These are phyloP conservation scores for Streblospio benedicti DNA, from an alignment of 1,140 invertebrate species.

Conservation along the genomic window DNA sequence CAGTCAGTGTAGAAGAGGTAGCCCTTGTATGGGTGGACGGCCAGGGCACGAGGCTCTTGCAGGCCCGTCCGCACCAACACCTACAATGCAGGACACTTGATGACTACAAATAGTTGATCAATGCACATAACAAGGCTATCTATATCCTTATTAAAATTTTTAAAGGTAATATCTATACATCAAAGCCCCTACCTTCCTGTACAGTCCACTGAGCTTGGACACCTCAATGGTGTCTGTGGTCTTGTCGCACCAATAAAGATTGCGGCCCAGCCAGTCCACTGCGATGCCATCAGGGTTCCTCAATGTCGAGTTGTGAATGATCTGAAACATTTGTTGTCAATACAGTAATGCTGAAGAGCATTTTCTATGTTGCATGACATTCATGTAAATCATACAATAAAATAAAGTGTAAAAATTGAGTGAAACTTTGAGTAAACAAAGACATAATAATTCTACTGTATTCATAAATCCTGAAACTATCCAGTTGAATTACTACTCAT, in stretches of 20 bases:
- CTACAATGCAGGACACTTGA: too few relatives aligned
- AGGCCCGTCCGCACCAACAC: conserved; percentile 36
- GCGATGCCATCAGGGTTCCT: conserved; percentile 75
- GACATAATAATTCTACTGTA: too few relatives aligned
- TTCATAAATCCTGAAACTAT: too few relatives aligned
- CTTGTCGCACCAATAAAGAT: conserved; percentile 94
- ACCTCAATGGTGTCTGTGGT: conserved; percentile 91
- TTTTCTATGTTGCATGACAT: too few relatives aligned
- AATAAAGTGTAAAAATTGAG: too few relatives aligned
- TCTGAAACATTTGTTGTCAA: conserved; percentile 22
- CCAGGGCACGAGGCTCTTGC: conserved; percentile 82
- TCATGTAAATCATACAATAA: too few relatives aligned
- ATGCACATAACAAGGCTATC: too few relatives aligned
- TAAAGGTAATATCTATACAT: too few relatives aligned
- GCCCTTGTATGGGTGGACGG: conserved; percentile 70
- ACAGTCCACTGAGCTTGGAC: conserved; percentile 70
- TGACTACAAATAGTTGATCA: conserved; percentile 87
- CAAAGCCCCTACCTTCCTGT: conserved; percentile 72
- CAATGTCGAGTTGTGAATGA: conserved; percentile 32
- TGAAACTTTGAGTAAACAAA: too few relatives aligned
- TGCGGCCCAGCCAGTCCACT: conserved; percentile 90
- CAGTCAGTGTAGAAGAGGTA: conserved; percentile 94
- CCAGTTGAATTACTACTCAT: too few relatives aligned
- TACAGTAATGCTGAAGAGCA: too few relatives aligned
- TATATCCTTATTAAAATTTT: too few relatives aligned